Base-by-base conservation (phyloP, 2,888 invertebrate genomes). In the Acronicta leporina region DNA sequence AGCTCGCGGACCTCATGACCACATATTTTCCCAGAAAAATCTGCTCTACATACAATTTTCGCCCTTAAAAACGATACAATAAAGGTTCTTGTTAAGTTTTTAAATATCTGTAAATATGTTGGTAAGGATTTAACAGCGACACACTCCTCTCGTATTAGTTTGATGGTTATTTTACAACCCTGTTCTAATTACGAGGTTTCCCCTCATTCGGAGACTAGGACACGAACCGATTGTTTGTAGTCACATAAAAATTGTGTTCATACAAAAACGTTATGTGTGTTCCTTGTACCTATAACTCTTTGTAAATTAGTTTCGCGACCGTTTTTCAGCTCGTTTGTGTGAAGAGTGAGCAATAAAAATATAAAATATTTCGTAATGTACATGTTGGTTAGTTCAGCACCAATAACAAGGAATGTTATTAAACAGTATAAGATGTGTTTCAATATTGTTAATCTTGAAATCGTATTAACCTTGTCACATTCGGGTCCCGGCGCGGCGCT, bases 91-190 rank as follows among this genome's bases (percentile, higher is more conserved):
- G 7, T 30, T 9, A 9, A 43, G 44, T 25, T 68, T 40, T 3
- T 2, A 20, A 20, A 38, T 33, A 14, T 27, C 42, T 20, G 64
- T 33, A 51, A 68, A 54, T 53, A 68, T 51, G 43, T 75, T 80
- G 76, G 77, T 73, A 59, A 68, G 64, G 63, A 78, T 81, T 87
- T 87, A 86, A 88, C 82, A 85, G 74, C 86, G 86, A 85, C 84
- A 85, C 85, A 86, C 83, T 88, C 87, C 85, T 90, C 88, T 84
- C 79, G 85, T 87, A 86, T 87, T 83, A 85, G 85, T 90, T 93
- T 94, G 91, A 94, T 92, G 92, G 92, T 88, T 91, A 86, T 94
- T 94, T 94, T 94, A 94, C 88, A 84, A 84, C 90, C 87, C 81
- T 84, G 87, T 88, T 89, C 90, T 92, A 94, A 94, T 94, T 92